Conservation (phyloP, 2,888 invertebrate genomes). For the Amiota minor region DNA sequence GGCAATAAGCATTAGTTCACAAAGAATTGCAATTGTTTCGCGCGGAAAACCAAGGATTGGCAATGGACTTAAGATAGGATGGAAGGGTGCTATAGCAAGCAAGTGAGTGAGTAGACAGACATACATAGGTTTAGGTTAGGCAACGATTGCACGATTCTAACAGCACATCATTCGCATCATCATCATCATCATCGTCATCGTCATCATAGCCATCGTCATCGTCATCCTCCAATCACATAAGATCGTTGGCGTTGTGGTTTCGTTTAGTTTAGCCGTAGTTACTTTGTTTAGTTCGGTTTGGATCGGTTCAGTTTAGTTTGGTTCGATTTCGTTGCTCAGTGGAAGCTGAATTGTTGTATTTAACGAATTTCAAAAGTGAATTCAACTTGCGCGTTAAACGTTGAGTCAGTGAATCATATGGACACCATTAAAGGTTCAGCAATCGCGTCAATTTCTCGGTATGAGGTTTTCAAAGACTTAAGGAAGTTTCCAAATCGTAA, state of each 20-base stretch:
- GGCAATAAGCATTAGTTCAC: conserved; percentile 70
- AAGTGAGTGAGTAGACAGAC: conserved; percentile 42
- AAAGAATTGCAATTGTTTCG: conserved; percentile 69
- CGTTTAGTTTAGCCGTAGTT: not conserved
- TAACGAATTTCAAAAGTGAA: conserved; percentile 60
- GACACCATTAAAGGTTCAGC: conserved; percentile 65
- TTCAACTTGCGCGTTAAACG: conserved; percentile 29
- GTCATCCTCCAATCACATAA: conserved; percentile 32
- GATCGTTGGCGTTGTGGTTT: conserved; percentile 45
- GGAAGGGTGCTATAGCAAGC: conserved; percentile 44
- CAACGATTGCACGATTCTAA: conserved; percentile 56
- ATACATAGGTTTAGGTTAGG: conserved; percentile 31
- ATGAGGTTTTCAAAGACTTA: conserved; percentile 48
- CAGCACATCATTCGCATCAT: conserved; percentile 57
- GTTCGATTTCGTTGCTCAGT: conserved; percentile 19
- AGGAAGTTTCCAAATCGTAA: conserved; percentile 8
- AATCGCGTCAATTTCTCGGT: conserved; percentile 65
- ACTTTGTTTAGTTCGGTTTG: not conserved
- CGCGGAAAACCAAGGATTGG: conserved; percentile 13
- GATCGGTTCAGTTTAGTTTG: not conserved
- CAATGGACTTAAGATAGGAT: conserved; percentile 26
- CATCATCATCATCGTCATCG: conserved; percentile 59
- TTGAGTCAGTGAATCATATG: conserved; percentile 64
- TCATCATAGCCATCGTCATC: conserved; percentile 40
- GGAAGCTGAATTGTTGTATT: conserved; percentile 68